Base-by-base conservation (phyloP, 1,140 invertebrate species). In the Galleria mellonella region DNA sequence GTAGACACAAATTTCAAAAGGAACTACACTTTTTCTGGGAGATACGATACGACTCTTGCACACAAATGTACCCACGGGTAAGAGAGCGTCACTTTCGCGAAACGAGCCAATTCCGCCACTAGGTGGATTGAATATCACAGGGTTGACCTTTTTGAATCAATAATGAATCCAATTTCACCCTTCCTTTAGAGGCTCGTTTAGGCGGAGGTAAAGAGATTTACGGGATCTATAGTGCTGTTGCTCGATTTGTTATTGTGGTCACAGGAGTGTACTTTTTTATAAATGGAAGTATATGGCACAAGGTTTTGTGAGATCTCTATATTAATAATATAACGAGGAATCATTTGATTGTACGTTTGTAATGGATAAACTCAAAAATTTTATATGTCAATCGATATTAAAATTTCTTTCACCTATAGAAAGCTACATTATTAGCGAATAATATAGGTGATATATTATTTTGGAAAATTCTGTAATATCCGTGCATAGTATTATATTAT, bases 161-260 rank as follows among this genome's bases (percentile, higher is more conserved):
- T 66, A 55, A 69, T 61, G 66, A 63, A 66, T 57, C 46, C 56
- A 66, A 66, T 66, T 61, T 45, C 33, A 44, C 42, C 43, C 47
- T 35, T 42, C 37, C 42, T 49, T 49, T 44, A 36, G 39, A 35
- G 32, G 27, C 41, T 43, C 31, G 41, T 55, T 55, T 45, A 32
- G 39, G 46, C 40, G 14, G 33, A 50, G 47, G 52, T 55, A 55
- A 42, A 47, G 32, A 45, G 47, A 49, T 42, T 47, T 49, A 45
- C 42, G 33, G 32, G 9, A 39, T 42, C 42, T 15, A 43, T 51
- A 44, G 32, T 33, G 39, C 44, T 32, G 43, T 47, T 12, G 23
- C 32, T 23, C 50, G 31, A 32, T 45, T 45, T 37, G 35, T 37
- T 37, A 37, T n/a, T 13, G 35, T 17, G 35, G 17, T 23, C 6